Conservation (phyloP, 2,113 vertebrate species). For the Nasalis larvatus region DNA sequence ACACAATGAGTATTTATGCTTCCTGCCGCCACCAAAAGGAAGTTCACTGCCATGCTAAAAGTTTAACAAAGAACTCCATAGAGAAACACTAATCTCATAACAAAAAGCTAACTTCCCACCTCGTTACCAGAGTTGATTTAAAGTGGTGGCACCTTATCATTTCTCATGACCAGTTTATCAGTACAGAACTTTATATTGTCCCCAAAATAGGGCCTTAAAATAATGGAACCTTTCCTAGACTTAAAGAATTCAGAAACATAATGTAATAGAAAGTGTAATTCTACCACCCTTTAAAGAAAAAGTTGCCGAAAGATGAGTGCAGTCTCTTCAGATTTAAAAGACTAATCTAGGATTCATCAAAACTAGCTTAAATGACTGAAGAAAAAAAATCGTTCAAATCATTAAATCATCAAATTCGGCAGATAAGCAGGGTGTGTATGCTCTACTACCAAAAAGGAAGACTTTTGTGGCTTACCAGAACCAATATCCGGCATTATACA, state of each 20-base stretch:
- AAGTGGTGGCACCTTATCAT: constrained; percentile 2
- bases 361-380: constrained; percentile 13
- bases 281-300: constrained; percentile 24
- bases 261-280: constrained; percentile 3
- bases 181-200: neutral
- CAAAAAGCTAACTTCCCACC: constrained; percentile 45
- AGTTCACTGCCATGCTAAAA: constrained; percentile 64
- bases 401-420: constrained; percentile 39
- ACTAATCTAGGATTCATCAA: neutral
- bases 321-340: neutral
- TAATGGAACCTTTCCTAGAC: neutral
- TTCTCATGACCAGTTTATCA: neutral
- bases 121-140: neutral
- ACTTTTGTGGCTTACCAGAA: constrained; percentile 72
- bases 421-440: neutral
- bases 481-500: constrained; percentile 66
- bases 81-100: constrained; percentile 46
- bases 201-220: constrained; percentile 22
- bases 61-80: constrained; percentile 62
- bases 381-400: constrained; percentile 9
- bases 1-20: constrained; percentile 71
- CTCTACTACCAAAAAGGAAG: constrained; percentile 53
- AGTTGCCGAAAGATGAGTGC: constrained; percentile 1
- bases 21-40: constrained; percentile 70
- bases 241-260: constrained; percentile 16